Evolutionary conservation across 2,888 invertebrate species (phyloP).

Genomic region (Nematopogon swammerdamellus): DNA sequence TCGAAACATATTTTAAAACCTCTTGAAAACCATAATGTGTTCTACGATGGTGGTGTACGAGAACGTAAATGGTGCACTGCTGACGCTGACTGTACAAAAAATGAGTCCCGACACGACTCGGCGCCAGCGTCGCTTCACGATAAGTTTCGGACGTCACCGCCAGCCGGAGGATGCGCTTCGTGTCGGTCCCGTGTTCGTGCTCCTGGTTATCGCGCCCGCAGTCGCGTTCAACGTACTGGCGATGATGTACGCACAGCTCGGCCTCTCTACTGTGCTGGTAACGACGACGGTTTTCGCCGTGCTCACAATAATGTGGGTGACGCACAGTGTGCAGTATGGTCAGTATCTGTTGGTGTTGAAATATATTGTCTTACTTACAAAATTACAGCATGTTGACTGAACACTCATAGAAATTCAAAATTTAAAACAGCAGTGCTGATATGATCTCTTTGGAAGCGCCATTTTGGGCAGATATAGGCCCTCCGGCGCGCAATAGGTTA

Average conservation of each 20-base stretch:
- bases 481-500: too few species aligned
- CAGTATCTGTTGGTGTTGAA: conserved; percentile 5
- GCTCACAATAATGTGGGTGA: conserved; percentile 26
- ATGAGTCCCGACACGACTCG: neutral
- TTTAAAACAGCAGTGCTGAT: too few species aligned
- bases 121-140: neutral
- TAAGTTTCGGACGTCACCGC: neutral
- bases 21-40: too few species aligned
- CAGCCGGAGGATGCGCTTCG: neutral
- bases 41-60: too few species aligned
- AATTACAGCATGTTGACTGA: too few species aligned
- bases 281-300: neutral
- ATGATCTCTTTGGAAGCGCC: too few species aligned
- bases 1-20: too few species aligned
- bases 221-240: neutral
- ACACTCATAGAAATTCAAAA: too few species aligned
- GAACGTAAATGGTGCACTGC: neutral
- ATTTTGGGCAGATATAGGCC: too few species aligned
- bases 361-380: neutral
- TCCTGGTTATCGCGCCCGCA: neutral
- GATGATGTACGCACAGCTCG: neutral
- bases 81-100: neutral
- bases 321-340: conserved; percentile 47
- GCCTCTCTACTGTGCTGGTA: neutral
- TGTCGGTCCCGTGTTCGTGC: neutral